These are phyloP conservation scores for Athalia cordata DNA, from an alignment of 2,888 invertebrate genomes.

Conservation along the genomic window DNA sequence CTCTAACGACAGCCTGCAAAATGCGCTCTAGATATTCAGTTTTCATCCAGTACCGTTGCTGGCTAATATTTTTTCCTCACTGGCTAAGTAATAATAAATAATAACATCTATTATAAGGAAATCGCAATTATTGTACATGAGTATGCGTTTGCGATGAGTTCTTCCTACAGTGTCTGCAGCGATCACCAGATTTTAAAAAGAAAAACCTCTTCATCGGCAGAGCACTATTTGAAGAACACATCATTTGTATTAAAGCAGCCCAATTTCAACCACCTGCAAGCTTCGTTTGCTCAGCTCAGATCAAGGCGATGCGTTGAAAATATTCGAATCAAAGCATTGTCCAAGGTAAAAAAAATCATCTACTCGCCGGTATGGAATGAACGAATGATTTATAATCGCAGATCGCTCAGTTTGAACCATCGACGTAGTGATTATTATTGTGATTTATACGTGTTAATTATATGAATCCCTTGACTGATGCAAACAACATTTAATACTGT, in stretches of 20 bases:
- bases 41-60: neutral
- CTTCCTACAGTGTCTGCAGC: neutral
- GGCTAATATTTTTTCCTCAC: neutral
- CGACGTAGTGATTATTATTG: slow-evolving; percentile 3
- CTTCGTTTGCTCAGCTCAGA: slow-evolving; percentile 10
- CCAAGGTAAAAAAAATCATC: neutral
- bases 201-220: neutral
- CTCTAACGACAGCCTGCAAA: slow-evolving; percentile 15
- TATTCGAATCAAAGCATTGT: neutral
- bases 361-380: neutral
- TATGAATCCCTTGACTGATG: neutral
- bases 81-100: neutral
- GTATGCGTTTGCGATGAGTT: slow-evolving; percentile 7
- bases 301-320: neutral
- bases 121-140: neutral
- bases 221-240: slow-evolving; percentile 10
- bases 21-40: neutral
- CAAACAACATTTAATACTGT: neutral
- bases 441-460: slow-evolving; percentile 1
- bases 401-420: slow-evolving; percentile 7
- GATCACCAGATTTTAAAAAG: neutral
- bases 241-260: slow-evolving; percentile 15
- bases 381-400: neutral
- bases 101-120: neutral
- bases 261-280: slow-evolving; percentile 34